Evolutionary conservation across 2,888 invertebrate genomes (phyloP).

Genomic region (Punctoribates punctum): DNA sequence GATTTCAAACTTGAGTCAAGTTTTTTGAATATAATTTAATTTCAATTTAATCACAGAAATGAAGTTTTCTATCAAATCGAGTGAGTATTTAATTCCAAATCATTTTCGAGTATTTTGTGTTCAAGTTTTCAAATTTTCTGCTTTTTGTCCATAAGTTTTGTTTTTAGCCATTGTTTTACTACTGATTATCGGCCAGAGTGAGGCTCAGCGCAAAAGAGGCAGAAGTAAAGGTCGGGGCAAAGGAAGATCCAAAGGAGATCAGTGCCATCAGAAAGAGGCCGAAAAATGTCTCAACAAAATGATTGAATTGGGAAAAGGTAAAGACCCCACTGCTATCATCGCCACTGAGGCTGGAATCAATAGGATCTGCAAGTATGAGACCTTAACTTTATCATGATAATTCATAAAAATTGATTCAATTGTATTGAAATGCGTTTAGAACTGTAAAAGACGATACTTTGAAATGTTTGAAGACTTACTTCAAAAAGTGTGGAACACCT

Average conservation of each 20-base stretch:
- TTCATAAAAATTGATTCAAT: not conserved
- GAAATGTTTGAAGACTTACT: slow-evolving; percentile 41
- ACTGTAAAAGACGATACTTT: slow-evolving; percentile 41
- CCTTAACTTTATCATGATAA: not conserved
- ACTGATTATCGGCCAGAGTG: not conserved
- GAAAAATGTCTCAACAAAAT: slow-evolving; percentile 42
- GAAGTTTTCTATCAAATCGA: not conserved
- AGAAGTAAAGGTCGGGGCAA: not conserved
- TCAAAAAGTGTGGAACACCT: slow-evolving; percentile 42
- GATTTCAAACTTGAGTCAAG: not conserved
- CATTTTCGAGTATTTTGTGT: not conserved
- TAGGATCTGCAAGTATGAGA: slow-evolving; percentile 41
- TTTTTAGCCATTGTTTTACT: slow-evolving; percentile 10
- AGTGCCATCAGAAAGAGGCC: slow-evolving; percentile 41
- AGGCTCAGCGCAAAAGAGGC: not conserved
- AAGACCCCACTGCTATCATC: slow-evolving; percentile 41
- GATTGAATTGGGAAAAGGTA: slow-evolving; percentile 36
- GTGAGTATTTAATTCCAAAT: not conserved
- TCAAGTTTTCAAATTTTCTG: not conserved
- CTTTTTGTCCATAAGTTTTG: not conserved
- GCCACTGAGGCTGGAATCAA: slow-evolving; percentile 40
- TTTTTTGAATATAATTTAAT: not conserved
- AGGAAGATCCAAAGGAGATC: slow-evolving; percentile 26
- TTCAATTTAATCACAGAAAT: not conserved
- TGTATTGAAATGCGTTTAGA: not conserved